phyloP scores from a whole-genome alignment of 2,888 invertebrate genomes.

The Leptinotarsa juncta region DNA sequence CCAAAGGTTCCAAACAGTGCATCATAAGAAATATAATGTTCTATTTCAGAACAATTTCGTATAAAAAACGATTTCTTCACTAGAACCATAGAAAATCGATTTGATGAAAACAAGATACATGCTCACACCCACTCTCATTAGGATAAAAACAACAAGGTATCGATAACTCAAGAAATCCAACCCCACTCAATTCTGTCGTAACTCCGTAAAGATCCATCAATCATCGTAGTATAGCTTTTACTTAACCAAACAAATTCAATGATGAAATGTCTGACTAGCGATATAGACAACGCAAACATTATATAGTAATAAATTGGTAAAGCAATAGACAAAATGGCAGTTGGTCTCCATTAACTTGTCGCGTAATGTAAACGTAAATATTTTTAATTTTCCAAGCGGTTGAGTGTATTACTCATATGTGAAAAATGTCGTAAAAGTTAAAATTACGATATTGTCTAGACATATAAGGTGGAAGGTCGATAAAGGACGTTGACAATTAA shows the following conservation, averaged over 20 bases:
- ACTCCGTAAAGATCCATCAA: slow-evolving; percentile 26
- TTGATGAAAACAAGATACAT: too few species aligned
- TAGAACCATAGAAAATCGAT: not conserved
- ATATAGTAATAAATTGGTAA: slow-evolving; percentile 33
- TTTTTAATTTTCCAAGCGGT: slow-evolving; percentile 38
- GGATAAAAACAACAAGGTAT: not conserved
- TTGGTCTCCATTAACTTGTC: slow-evolving; percentile 37
- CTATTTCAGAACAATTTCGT: too few species aligned
- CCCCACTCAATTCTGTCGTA: slow-evolving; percentile 5
- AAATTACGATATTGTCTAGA: slow-evolving; percentile 34
- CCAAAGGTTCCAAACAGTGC: too few species aligned
- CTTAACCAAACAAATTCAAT: slow-evolving; percentile 29
- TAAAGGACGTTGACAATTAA: not conserved
- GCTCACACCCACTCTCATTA: not conserved
- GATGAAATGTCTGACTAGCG: slow-evolving; percentile 28
- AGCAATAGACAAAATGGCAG: slow-evolving; percentile 33
- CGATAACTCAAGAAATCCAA: slow-evolving; percentile 8
- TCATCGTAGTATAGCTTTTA: slow-evolving; percentile 27
- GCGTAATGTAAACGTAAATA: slow-evolving; percentile 36
- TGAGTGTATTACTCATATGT: slow-evolving; percentile 30
- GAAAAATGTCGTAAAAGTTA: slow-evolving; percentile 30
- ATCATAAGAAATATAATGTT: too few species aligned
- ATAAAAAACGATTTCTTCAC: too few species aligned
- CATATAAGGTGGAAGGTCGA: slow-evolving; percentile 12
- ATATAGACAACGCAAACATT: slow-evolving; percentile 37